Evolutionary conservation across 1,140 invertebrate species (phyloP).

Genomic region (Metopolophium dirhodum): DNA sequence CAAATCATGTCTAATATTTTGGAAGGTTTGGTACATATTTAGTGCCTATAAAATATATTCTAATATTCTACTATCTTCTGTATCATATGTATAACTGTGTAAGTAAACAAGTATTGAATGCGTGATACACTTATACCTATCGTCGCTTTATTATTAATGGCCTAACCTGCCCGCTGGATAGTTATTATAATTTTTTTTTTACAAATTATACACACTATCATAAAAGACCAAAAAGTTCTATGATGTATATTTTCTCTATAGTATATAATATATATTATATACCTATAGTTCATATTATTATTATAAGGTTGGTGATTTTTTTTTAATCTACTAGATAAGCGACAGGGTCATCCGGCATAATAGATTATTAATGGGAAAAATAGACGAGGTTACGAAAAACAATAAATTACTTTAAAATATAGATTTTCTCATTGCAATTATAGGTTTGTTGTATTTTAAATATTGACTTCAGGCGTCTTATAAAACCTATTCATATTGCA

Average conservation of each 20-base stretch:
- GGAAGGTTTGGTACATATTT: not conserved
- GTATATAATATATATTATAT: too few species aligned
- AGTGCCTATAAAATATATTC: too few species aligned
- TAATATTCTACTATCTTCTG: not conserved
- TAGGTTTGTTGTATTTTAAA: slow-evolving; percentile 13
- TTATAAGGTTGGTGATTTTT: not conserved
- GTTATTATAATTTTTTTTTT: not conserved
- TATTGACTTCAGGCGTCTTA: not conserved
- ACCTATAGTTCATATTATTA: not conserved
- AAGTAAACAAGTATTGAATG: not conserved
- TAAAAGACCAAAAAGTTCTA: too few species aligned
- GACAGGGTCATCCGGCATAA: not conserved
- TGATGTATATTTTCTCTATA: too few species aligned
- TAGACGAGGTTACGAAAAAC: not conserved
- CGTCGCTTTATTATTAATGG: not conserved
- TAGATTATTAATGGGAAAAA: not conserved
- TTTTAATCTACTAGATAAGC: not conserved
- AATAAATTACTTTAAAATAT: not conserved
- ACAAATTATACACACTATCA: not conserved
- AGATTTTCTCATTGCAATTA: not conserved
- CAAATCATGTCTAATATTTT: not conserved
- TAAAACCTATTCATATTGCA: not conserved
- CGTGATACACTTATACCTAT: not conserved
- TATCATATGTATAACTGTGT: not conserved
- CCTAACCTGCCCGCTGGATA: not conserved